These are phyloP conservation scores for Monopis laevigella DNA, from an alignment of 2,888 invertebrate genomes.

Conservation along the genomic window DNA sequence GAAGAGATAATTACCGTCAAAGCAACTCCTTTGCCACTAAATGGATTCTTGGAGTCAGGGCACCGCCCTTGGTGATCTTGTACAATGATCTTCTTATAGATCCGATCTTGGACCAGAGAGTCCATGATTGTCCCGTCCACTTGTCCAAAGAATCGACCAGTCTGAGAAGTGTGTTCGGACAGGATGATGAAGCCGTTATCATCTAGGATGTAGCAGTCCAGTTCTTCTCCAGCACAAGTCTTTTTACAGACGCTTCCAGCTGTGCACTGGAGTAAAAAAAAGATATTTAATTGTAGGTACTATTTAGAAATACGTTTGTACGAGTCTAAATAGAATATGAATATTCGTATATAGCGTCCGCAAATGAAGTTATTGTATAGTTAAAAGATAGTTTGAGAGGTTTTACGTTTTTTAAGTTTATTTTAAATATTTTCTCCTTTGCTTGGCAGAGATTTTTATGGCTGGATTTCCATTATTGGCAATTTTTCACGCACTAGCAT, in stretches of 20 bases:
- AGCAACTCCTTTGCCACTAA: slow-evolving; percentile 54
- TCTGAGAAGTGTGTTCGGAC: slow-evolving; percentile 86
- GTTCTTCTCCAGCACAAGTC: slow-evolving; percentile 85
- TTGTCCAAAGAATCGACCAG: slow-evolving; percentile 93
- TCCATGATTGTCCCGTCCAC: slow-evolving; percentile 96
- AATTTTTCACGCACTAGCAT: too few species aligned
- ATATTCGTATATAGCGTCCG: too few species aligned
- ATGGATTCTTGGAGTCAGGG: slow-evolving; percentile 73
- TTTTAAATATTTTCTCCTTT: too few species aligned
- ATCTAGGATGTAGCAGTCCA: slow-evolving; percentile 93
- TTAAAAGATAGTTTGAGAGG: too few species aligned
- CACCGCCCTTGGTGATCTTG: slow-evolving; percentile 92
- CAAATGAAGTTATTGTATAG: too few species aligned
- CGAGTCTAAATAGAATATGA: too few species aligned
- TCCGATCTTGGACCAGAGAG: slow-evolving; percentile 88
- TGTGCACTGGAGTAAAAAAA: slow-evolving; percentile 69
- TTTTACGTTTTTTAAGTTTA: too few species aligned
- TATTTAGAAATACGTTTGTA: too few species aligned
- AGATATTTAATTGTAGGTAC: too few species aligned
- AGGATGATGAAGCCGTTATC: slow-evolving; percentile 95
- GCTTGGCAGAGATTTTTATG: too few species aligned
- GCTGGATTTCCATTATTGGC: too few species aligned
- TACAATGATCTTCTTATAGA: slow-evolving; percentile 87
- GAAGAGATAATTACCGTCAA: neutral
- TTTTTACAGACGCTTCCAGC: slow-evolving; percentile 77